Evolutionary conservation across 2,113 vertebrate genomes (phyloP), one percentile per base, ranked within the genome.

Genomic region (Aegithalos caudatus): DNA sequence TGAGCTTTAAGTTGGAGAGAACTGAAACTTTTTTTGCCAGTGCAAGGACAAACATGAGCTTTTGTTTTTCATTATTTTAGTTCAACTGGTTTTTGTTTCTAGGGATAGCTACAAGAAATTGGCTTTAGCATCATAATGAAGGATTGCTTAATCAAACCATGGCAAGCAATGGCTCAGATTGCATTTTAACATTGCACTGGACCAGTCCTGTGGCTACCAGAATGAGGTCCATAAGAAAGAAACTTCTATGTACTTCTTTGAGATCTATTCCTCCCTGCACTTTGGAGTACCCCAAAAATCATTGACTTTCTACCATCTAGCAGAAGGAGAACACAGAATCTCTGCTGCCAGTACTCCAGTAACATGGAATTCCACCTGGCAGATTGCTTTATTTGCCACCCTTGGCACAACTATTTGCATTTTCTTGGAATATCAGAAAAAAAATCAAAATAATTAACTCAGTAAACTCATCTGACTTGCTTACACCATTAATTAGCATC

Each of bases 151-250:
- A 23, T 18, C 35, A n/a, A 9, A n/a, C 17, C 0, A 0, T 28
- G 51, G 50, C 17, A 44, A 48, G 23, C 23, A 29, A 82, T 7
- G 17, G 37, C 40, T 86, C 57, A 71, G 56, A 50, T 10, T 40
- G 18, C 21, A n/a, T 0, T 0, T 18, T 33, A 58, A 16, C 12
- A 9, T 3, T 44, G 33, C 29, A 23, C 14, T 5, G 14, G 11
- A 71, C 10, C 40, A 44, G 15, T 31, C 33, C 50, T 54, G 33
- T 1, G 47, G 48, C 33, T 60, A 31, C 33, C 31, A 22, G 11
- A 82, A 77, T 9, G 6, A 60, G 3, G 35, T 11, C 44, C 1
- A 0, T 14, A 37, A 56, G 40, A 54, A 62, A 67, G 29, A 4
- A 42, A 9, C 20, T 44, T 60, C 44, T 12, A 28, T 29, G 38